Evolutionary conservation across 2,797 vertebrate species (phyloP).

Genomic region (Antrozous pallidus): DNA sequence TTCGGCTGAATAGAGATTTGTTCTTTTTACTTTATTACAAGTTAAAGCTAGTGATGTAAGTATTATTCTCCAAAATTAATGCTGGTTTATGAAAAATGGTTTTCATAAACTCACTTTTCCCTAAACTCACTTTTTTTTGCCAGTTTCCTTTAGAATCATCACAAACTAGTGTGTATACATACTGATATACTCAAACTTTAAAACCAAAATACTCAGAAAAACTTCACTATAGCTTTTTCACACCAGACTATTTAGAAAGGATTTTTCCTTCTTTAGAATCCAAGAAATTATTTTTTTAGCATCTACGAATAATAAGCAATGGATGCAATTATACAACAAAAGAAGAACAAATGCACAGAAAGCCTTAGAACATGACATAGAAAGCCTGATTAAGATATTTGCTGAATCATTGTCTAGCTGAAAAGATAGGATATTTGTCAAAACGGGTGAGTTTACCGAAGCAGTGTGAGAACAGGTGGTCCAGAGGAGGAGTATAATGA

Average conservation of each 20-base stretch:
- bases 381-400: constrained; percentile 18
- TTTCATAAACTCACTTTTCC: neutral
- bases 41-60: neutral
- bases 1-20: neutral
- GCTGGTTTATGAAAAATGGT: neutral
- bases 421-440: constrained; percentile 10
- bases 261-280: neutral
- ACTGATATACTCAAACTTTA: neutral
- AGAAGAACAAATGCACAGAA: neutral
- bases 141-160: neutral
- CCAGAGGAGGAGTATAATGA: neutral
- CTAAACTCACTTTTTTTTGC: neutral
- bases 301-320: neutral
- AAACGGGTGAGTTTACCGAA: constrained; percentile 50
- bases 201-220: neutral
- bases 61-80: neutral
- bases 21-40: neutral
- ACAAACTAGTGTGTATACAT: neutral
- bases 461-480: neutral
- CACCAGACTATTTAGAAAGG: neutral
- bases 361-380: neutral
- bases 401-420: neutral
- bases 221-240: neutral
- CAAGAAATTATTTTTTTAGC: neutral
- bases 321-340: neutral